Evolutionary conservation across 2,888 invertebrate species (phyloP), one percentile per base, ranked within the genome.

Genomic region (Vanessa cardui): DNA sequence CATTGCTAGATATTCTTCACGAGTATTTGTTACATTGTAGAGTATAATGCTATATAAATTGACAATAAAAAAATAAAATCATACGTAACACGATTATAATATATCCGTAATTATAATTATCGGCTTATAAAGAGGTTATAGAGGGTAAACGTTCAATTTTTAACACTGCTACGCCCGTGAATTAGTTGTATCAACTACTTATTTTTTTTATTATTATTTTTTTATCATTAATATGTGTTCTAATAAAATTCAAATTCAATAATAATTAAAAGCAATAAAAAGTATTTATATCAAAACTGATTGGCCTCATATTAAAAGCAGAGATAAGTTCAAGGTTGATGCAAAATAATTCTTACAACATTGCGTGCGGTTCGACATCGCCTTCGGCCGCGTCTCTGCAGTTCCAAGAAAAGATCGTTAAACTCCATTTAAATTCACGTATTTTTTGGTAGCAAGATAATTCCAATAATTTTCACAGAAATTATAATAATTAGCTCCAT

Each of bases 361-460:
- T 83, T 77, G 78, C 76, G 77, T 78, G 76, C 80, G 77, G 72
- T 76, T 73, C 77, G 77, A 78, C 81, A 78, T 74, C 80, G 86
- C 86, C 87, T 82, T 73, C 85, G 85, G 88, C 79, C 77, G 77
- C 78, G 77, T 81, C 83, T 85, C 85, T 79, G 78, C 75, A 84
- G 79, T 92, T 92, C 92, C 87, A 80, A 88, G 92, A 92, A 92
- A 86, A 89, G 89, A 82, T 92, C 90, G 92, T 92, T 92, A 91
- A 91, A 90, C 87, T 90, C 54, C 65, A 65, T 65, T 65, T 65
- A 60, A 65, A 65, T 52, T 61, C 89, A 90, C 88, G 90, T 92
- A 92, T 90, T 88, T 56, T 92, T 92, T 92, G 92, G 92, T 92
- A 92, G 92, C 92, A 89, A 84, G 86, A 87, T 92, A 92, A 92